Evolutionary conservation across 2,888 invertebrate species (phyloP), one percentile per base, ranked within the genome.

Genomic region (Drosophila suboccidentalis): DNA sequence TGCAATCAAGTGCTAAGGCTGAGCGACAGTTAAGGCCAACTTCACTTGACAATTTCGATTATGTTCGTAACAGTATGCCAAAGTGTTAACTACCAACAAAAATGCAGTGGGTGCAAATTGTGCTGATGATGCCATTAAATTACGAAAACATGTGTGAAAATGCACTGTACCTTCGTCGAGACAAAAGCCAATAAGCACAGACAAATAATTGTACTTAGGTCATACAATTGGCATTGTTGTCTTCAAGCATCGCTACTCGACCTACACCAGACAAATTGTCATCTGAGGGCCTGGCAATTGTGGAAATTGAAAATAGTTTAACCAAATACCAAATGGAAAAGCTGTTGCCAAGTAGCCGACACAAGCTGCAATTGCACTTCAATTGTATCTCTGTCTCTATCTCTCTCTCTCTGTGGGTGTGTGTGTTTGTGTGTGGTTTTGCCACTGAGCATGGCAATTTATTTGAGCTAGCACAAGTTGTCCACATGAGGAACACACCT

Each of bases 1-100:
- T 78, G 79, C 79, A 75, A 75, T 73, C 76, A 74, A 68, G 41
- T 67, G 84, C 70, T 57, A 61, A 67, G 49, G 66, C 68, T 69
- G 59, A 71, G 68, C 43, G 61, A 46, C 53, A 57, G 51, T 51
- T 54, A 26, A 19, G 36, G 13, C 54, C 55, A 59, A 54, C 69
- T 39, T 44, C 6, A 38, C 46, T 50, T 11, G 51, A 39, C 65
- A 71, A 51, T 59, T 68, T 73, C 65, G 60, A 73, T 69, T 63
- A 57, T 60, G 49, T 32, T 4, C 15, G 17, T 53, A 58, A 54
- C 60, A 49, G 32, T 46, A 50, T 72, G 43, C 15, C 54, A 53
- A 63, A 32, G 71, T 79, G 76, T 60, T 79, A 75, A 79, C 71
- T 75, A 58, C 64, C 47, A 51, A 17, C 36, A 36, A 49, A 49